phyloP scores from a whole-genome alignment of 2,888 invertebrate genomes.

The Sphaeridia pumilis region DNA sequence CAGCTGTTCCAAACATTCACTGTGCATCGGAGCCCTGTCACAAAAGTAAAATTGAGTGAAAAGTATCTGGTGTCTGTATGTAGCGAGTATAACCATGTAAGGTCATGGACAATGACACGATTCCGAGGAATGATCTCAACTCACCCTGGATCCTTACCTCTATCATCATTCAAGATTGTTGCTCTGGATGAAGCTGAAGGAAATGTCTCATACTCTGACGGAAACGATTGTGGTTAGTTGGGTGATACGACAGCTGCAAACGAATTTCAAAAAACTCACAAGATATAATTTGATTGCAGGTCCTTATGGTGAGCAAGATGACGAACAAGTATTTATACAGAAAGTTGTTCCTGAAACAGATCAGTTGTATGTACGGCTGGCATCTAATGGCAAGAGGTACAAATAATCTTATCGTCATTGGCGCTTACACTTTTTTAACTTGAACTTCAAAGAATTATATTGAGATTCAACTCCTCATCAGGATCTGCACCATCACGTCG shows the following conservation, averaged over 20 bases:
- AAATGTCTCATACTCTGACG: conserved; percentile 41
- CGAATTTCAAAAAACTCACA: no score
- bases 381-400: conserved; percentile 88
- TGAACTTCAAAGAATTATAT: no score
- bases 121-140: conserved; percentile 83
- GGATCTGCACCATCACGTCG: conserved; percentile 87
- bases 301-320: conserved; percentile 95
- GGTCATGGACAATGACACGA: conserved; percentile 92
- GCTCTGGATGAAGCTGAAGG: conserved; percentile 53
- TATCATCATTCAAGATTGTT: conserved; percentile 94
- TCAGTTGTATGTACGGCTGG: conserved; percentile 81
- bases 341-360: conserved; percentile 96
- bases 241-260: no score
- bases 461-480: no score
- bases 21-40: conserved; percentile 90
- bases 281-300: no score
- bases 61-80: conserved; percentile 92
- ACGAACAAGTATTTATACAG: conserved; percentile 95
- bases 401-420: no score
- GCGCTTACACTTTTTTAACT: no score
- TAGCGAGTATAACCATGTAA: conserved; percentile 93
- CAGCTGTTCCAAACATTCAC: conserved; percentile 92
- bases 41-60: conserved; percentile 86
- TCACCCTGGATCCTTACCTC: conserved; percentile 93
- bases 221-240: conserved; percentile 58